Percentiles rank a stretch among this genome's conserved stretches.
These are phyloP conservation scores for Archegozetes longisetosus DNA, from an alignment of 1,140 invertebrate species.

Conservation along the genomic window DNA sequence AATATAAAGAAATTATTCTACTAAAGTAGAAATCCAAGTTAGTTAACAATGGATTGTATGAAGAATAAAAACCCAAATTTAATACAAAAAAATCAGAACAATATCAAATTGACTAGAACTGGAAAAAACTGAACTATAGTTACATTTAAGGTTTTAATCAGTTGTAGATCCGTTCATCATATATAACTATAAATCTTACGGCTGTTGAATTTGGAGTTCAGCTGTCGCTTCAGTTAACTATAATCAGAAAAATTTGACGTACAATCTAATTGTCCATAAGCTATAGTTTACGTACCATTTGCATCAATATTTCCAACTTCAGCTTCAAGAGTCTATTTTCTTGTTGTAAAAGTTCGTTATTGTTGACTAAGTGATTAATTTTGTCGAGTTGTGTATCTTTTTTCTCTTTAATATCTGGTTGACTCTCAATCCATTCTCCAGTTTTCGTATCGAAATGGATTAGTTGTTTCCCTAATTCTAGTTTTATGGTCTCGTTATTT, in stretches of 20 bases:
- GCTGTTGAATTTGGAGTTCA: constrained; percentile 1
- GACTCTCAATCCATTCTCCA: neutral
- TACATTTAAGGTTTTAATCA: too few species aligned
- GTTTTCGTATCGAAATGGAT: neutral
- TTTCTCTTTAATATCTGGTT: neutral
- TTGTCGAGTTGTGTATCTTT: neutral
- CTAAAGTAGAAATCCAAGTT: too few species aligned
- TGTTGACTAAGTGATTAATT: neutral
- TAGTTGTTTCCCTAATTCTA: neutral
- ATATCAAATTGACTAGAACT: too few species aligned
- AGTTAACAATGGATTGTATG: too few species aligned
- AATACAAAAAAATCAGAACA: too few species aligned
- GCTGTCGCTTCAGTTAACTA: constrained; percentile 11
- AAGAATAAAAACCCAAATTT: too few species aligned
- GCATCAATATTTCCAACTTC: constrained; percentile 10
- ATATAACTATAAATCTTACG: too few species aligned
- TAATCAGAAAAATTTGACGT: neutral
- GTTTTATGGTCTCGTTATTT: neutral
- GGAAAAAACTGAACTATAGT: too few species aligned
- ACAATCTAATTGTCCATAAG: too few species aligned
- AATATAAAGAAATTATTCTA: too few species aligned
- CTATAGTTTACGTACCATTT: constrained; percentile 8
- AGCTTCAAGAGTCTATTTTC: constrained; percentile 10
- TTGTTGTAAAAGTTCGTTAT: neutral
- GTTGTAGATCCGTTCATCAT: too few species aligned